phyloP scores from a whole-genome alignment of 2,797 vertebrate genomes.

The Enteromius thamalakanensis region DNA sequence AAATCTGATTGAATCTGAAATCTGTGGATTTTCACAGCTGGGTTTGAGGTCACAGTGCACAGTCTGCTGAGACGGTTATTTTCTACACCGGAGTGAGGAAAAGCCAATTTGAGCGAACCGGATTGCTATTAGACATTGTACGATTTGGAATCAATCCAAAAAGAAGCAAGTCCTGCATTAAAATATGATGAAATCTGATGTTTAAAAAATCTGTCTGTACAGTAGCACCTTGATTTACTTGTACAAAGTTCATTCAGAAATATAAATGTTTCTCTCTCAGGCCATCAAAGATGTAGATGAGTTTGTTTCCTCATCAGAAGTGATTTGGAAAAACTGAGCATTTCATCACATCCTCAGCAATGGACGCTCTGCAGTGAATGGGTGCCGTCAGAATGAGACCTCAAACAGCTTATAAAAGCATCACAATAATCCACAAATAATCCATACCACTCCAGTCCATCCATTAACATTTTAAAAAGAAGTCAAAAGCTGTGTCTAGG shows the following conservation, averaged over 20 bases:
- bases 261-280: background rate
- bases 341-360: background rate
- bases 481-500: background rate
- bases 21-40: background rate
- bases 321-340: background rate
- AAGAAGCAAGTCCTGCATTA: background rate
- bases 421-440: background rate
- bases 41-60: background rate
- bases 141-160: background rate
- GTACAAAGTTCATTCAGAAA: background rate
- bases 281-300: background rate
- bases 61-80: background rate
- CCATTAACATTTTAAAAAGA: background rate
- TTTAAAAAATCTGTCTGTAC: background rate
- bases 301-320: background rate
- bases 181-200: background rate
- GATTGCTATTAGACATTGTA: background rate
- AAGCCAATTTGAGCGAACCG: background rate
- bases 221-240: background rate
- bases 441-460: background rate
- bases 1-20: conserved; percentile 22
- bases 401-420: background rate
- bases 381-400: background rate
- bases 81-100: background rate
- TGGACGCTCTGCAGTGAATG: background rate